These are phyloP conservation scores for Syngnathus floridae DNA, from an alignment of 2,113 vertebrate genomes.

Conservation along the genomic window DNA sequence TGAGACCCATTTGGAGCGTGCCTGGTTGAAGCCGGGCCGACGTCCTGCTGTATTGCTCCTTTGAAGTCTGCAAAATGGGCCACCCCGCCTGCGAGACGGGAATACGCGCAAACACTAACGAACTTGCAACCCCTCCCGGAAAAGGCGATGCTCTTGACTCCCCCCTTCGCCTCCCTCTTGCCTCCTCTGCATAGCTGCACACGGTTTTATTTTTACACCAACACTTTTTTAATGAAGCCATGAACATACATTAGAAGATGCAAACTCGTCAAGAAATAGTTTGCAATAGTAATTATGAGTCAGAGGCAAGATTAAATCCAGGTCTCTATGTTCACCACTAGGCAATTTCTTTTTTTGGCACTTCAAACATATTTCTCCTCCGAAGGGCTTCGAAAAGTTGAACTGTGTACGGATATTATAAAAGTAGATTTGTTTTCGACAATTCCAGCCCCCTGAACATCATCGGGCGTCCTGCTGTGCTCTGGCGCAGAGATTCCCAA, in stretches of 20 bases:
- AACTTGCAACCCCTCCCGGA: conserved; percentile 43
- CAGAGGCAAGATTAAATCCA: conserved; percentile 22
- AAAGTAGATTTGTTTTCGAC: conserved; percentile 16
- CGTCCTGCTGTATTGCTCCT: conserved; percentile 58
- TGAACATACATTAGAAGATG: conserved; percentile 36
- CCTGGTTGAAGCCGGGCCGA: conserved; percentile 42
- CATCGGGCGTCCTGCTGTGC: conserved; percentile 34
- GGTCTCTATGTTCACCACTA: conserved; percentile 23
- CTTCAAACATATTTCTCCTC: conserved; percentile 25
- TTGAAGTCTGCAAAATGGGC: conserved; percentile 70
- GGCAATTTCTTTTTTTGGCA: conserved; percentile 27
- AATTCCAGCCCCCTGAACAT: conserved; percentile 17
- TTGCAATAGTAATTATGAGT: conserved; percentile 49
- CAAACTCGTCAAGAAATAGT: conserved; percentile 47
- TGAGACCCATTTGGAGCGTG: conserved; percentile 45
- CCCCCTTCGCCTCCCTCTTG: conserved; percentile 43
- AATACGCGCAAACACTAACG: conserved; percentile 56
- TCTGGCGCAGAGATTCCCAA: conserved; percentile 30
- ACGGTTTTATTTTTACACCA: conserved; percentile 60
- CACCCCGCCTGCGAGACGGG: conserved; percentile 59
- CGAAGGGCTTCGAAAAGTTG: conserved; percentile 30
- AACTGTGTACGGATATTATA: conserved; percentile 28
- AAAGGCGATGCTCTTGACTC: conserved; percentile 51
- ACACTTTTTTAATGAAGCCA: conserved; percentile 57
- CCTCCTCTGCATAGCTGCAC: conserved; percentile 31